phyloP scores from a whole-genome alignment of 2,888 invertebrate genomes.

The Tuta absoluta region DNA sequence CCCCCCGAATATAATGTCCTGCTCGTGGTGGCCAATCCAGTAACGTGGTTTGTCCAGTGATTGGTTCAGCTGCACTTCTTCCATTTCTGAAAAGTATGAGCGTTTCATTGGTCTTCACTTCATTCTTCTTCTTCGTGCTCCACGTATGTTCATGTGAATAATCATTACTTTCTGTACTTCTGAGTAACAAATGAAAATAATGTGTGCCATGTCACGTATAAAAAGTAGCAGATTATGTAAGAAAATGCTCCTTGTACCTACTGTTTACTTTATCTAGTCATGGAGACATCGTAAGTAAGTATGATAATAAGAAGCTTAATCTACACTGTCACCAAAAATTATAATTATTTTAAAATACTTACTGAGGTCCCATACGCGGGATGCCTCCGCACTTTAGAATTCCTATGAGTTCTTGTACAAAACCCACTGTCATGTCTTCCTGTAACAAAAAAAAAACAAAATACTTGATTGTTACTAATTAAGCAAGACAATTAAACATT shows the following conservation, averaged over 20 bases:
- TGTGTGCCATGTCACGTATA: too few species aligned
- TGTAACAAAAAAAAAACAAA: conserved; percentile 8
- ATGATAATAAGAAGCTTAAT: too few species aligned
- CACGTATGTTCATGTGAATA: too few species aligned
- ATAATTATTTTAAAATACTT: conserved; percentile 6
- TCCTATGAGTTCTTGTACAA: conserved; percentile 22
- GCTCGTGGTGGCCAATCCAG: conserved; percentile 50
- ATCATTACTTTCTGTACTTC: too few species aligned
- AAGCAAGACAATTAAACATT: not conserved
- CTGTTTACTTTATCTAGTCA: too few species aligned
- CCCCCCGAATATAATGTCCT: conserved; percentile 39
- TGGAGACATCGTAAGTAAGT: too few species aligned
- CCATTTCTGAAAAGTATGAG: conserved; percentile 52
- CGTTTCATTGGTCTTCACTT: too few species aligned
- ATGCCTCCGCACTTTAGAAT: conserved; percentile 27
- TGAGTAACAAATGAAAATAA: too few species aligned
- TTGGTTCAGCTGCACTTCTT: conserved; percentile 59
- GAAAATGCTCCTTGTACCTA: too few species aligned
- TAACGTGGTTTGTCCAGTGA: conserved; percentile 51
- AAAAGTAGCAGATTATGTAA: too few species aligned
- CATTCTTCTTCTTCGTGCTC: too few species aligned
- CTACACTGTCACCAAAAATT: too few species aligned
- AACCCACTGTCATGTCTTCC: conserved; percentile 30
- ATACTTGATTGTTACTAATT: not conserved
- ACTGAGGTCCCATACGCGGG: conserved; percentile 29